Conservation (phyloP, 2,888 invertebrate species). For the Pyrrhosoma nymphula region DNA sequence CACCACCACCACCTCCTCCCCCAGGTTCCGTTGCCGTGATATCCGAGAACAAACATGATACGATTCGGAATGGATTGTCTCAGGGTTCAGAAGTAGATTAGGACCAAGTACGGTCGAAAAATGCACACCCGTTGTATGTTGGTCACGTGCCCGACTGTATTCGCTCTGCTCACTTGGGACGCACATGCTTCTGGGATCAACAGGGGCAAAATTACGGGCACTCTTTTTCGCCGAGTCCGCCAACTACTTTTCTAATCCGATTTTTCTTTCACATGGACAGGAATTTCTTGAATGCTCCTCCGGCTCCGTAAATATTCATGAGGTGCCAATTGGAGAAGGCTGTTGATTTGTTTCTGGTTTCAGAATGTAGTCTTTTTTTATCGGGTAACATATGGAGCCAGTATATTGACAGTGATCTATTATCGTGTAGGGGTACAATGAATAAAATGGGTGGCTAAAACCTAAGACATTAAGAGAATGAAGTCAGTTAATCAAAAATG, state of each 20-base stretch:
- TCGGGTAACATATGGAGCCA: not conserved
- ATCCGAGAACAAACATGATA: not conserved
- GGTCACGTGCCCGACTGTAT: not conserved
- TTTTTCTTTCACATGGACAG: not conserved
- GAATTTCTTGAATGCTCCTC: not conserved
- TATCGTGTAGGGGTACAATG: too few species aligned
- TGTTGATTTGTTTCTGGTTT: not conserved
- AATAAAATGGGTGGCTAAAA: too few species aligned
- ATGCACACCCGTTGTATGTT: not conserved
- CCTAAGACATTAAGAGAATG: too few species aligned
- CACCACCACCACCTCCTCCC: not conserved
- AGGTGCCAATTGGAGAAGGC: not conserved
- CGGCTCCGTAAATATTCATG: not conserved
- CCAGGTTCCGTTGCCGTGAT: not conserved
- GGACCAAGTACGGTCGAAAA: not conserved
- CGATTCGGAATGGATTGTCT: not conserved
- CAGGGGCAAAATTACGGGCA: not conserved
- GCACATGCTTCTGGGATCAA: not conserved
- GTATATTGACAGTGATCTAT: too few species aligned
- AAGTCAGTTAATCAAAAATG: too few species aligned
- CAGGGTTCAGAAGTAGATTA: not conserved
- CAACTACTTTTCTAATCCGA: not conserved
- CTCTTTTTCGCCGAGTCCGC: not conserved
- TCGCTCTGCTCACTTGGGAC: not conserved
- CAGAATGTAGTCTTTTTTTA: not conserved